Percentiles rank a stretch among this genome's conserved stretches.
Evolutionary conservation across 2,113 vertebrate species (phyloP).

Genomic region (Nothocercus julius): DNA sequence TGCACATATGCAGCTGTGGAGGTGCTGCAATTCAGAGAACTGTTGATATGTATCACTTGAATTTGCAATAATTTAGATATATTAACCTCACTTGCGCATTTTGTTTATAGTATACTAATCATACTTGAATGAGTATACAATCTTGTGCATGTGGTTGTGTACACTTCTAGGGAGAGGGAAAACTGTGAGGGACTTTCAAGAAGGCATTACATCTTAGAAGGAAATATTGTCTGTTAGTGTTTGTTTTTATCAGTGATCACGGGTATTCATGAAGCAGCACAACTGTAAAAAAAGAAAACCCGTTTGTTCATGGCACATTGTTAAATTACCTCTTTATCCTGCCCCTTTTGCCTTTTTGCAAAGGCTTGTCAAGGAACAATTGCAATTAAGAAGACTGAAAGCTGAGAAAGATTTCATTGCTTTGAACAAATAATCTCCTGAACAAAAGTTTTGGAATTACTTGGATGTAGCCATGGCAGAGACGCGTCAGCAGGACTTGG

Average conservation of each 20-base stretch:
- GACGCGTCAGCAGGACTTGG: accelerated
- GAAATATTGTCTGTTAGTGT: background rate
- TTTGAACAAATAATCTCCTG: background rate
- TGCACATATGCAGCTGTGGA: background rate
- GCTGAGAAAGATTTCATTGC: background rate
- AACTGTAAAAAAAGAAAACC: background rate
- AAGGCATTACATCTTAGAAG: background rate
- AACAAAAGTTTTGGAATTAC: background rate
- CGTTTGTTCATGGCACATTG: background rate
- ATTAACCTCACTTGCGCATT: background rate
- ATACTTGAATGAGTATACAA: background rate
- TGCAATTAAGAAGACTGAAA: background rate
- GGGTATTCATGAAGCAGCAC: background rate
- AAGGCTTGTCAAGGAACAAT: background rate
- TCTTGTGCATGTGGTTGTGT: background rate
- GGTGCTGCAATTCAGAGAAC: background rate
- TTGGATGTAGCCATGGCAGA: background rate
- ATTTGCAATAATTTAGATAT: background rate
- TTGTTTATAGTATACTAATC: background rate
- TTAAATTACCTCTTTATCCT: background rate
- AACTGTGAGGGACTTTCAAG: background rate
- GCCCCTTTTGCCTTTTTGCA: background rate
- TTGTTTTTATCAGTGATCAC: background rate
- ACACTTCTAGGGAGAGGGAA: background rate
- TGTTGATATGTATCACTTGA: background rate